Evolutionary conservation across 2,888 invertebrate genomes (phyloP), one percentile per base, ranked within the genome.

Genomic region (Tillus elongatus): DNA sequence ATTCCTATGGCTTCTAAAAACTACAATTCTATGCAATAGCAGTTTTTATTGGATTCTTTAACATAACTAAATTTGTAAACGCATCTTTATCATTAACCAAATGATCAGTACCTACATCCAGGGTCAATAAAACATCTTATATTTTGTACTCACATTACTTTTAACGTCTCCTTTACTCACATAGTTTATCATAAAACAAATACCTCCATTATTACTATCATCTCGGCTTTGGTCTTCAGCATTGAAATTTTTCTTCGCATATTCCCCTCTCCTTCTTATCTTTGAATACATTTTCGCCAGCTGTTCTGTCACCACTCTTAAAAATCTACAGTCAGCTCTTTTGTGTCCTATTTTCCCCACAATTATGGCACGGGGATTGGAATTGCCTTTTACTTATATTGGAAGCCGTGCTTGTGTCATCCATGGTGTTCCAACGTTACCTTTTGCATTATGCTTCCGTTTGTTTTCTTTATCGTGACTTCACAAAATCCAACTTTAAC

Each of bases 1-100:
- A 30, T 8, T 10, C 30, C 30, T 29, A 29, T 10, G 6, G 30
- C 30, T 29, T 10, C n/a, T 10, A 30, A 4, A n/a, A 30, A 31
- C n/a, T 28, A 10, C 16, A 9, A 35, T 36, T 30, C 10, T 36
- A 15, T 4, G 36, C 36, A 15, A 36, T 19, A 15, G 36, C 36
- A 8, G 30, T 36, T 36, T 36, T 13, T 4, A 30, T 36, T 3
- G 30, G 31, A 19, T 36, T 30, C 9, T 31, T 24, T 2, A 36
- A 31, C 12, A 31, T 15, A 9, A 31, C n/a, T n/a, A 31, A 31
- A 9, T 36, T 31, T 16, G 30, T 12, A 19, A 19, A 19, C n/a
- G n/a, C 6, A 8, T n/a, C 6, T 19, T 19, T 19, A 6, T 19
- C 24, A 19, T 19, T 19, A 6, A 19, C 24, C n/a, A 19, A 19